Evolutionary conservation across 2,113 vertebrate species (phyloP).

Genomic region (Nipponia nippon): DNA sequence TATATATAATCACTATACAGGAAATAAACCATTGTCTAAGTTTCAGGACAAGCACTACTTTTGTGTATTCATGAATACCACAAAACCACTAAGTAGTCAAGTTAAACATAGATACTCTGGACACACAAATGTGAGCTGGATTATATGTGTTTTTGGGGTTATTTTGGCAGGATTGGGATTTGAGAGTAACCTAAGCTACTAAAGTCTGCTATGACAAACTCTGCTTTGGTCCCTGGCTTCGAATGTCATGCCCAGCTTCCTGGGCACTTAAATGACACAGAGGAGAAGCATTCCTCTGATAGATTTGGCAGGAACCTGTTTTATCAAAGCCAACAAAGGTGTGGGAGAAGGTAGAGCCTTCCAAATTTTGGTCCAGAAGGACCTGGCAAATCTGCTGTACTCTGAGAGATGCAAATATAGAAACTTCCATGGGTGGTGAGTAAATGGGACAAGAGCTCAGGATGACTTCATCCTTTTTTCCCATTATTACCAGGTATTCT

Average conservation of each 20-base stretch:
- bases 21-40: slow-evolving; percentile 18
- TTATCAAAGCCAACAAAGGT: neutral
- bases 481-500: slow-evolving; percentile 26
- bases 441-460: slow-evolving; percentile 7
- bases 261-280: neutral
- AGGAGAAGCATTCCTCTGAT: neutral
- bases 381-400: neutral
- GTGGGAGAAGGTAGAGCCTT: neutral
- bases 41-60: neutral
- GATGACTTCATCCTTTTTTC: slow-evolving; percentile 48
- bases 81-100: neutral
- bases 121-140: neutral
- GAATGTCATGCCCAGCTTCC: neutral
- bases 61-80: neutral
- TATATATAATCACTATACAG: neutral
- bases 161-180: neutral
- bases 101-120: neutral
- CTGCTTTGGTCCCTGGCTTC: neutral
- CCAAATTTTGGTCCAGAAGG: neutral
- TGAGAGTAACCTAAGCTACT: neutral
- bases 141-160: neutral
- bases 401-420: neutral
- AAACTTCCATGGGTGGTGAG: slow-evolving; percentile 1
- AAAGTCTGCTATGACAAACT: neutral
- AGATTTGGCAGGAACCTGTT: neutral